Percentiles rank a stretch among this genome's conserved stretches.
Evolutionary conservation across 2,113 vertebrate species (phyloP).

Genomic region (Vombatus ursinus): DNA sequence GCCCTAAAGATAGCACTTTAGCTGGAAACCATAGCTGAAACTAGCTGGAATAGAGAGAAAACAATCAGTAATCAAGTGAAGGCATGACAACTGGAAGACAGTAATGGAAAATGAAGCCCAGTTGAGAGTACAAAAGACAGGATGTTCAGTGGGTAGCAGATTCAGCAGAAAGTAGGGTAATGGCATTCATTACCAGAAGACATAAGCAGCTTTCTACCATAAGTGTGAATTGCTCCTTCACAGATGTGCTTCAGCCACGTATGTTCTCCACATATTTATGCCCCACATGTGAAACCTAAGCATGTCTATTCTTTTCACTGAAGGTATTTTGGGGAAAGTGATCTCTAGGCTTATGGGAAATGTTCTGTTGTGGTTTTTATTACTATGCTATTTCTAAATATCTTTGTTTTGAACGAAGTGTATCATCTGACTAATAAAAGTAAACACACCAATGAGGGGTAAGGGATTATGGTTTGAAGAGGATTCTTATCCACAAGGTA

Average conservation of each 20-base stretch:
- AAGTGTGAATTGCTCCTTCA: background rate
- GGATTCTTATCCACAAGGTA: background rate
- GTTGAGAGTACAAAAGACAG: background rate
- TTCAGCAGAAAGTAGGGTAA: background rate
- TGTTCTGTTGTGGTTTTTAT: background rate
- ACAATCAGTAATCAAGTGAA: background rate
- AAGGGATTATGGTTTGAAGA: background rate
- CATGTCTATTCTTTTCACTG: background rate
- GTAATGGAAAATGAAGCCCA: background rate
- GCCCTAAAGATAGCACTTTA: background rate
- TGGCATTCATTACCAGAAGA: background rate
- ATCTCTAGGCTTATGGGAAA: background rate
- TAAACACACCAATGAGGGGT: background rate
- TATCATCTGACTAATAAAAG: background rate
- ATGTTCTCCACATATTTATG: background rate
- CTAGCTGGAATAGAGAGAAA: background rate
- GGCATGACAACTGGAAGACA: background rate
- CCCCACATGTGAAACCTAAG: background rate
- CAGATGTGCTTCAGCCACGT: background rate
- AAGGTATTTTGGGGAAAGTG: background rate
- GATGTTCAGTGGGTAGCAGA: background rate
- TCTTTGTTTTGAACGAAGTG: background rate
- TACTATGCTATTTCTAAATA: background rate
- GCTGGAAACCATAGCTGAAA: background rate
- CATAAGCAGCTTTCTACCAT: background rate